Base-by-base conservation (phyloP, 1,140 invertebrate species). In the Pararge aegeria region DNA sequence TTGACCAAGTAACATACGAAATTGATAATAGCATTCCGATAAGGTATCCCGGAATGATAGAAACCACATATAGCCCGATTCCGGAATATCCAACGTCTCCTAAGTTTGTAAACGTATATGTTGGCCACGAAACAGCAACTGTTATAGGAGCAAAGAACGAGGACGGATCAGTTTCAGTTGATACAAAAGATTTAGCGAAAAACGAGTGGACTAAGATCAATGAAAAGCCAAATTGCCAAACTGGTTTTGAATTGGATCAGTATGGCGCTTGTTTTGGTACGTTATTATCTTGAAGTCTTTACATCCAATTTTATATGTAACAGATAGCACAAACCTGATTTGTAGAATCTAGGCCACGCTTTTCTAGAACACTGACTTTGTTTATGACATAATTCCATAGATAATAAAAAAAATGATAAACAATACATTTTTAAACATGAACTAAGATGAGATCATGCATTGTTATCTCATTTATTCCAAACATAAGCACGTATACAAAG, bases 241-340 rank as follows among this genome's bases (percentile, higher is more conserved):
- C 68, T 55, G 90, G 95, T 85, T 92, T 92, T 92, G 76, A 84
- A 64, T 80, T 81, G 74, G 88, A 90, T 72, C 51, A 68, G 1
- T 83, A 70, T 54, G 85, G 84, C 27, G 77, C 76, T 55, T 91
- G 90, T 62, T 72, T 78, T 55, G 90, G 89, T 90, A 68, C 68
- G 75, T 63, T 40, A 37, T 53, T 48, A 10, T 4, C 7, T 12
- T 34, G 1, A 34, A n/a, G 4, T 34, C 10, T n/a, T 20, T 30
- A 30, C 34, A 37, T 5, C 3, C 12, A n/a, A 37, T 12, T 37
- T 37, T 37, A 10, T n/a, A n/a, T n/a, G n/a, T n/a, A n/a, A n/a
- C n/a, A n/a, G n/a, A n/a, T n/a, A n/a, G n/a, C n/a, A n/a, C n/a
- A n/a, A n/a, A n/a, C n/a, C n/a, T n/a, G n/a, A n/a, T n/a, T n/a